Percentiles rank a stretch among this genome's conserved stretches.
Evolutionary conservation across 2,888 invertebrate genomes (phyloP).

Genomic region (Rotaria magnacalcarata): DNA sequence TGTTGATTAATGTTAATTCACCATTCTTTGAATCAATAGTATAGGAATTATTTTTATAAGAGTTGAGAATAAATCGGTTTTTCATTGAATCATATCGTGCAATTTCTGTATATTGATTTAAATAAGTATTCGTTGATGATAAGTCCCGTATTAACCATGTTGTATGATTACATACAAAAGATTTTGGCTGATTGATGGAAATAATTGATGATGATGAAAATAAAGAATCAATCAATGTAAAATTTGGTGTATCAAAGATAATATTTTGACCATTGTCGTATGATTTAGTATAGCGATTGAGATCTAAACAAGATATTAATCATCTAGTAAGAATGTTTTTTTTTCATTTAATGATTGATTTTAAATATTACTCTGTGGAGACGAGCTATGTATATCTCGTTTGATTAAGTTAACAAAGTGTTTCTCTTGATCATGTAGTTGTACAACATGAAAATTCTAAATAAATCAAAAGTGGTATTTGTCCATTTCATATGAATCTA

Average conservation of each 20-base stretch:
- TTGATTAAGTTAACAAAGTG: neutral
- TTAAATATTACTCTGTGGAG: neutral
- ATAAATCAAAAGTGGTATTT: neutral
- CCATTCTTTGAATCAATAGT: neutral
- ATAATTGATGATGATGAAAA: neutral
- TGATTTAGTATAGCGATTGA: neutral
- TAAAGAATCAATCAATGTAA: neutral
- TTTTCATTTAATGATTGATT: neutral
- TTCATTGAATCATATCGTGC: neutral
- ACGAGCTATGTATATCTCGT: neutral
- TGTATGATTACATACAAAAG: neutral
- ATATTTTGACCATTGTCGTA: neutral
- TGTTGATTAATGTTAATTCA: neutral
- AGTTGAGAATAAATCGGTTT: neutral
- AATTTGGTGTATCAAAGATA: neutral
- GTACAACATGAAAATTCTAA: neutral
- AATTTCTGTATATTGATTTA: neutral
- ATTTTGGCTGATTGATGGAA: neutral
- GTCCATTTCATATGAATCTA: neutral
- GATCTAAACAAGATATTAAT: neutral
- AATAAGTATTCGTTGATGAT: neutral
- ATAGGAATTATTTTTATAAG: neutral
- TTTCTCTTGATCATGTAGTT: neutral
- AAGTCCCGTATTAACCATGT: neutral
- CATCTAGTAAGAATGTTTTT: too few relatives aligned